phyloP scores from a whole-genome alignment of 2,113 vertebrate species.

The Nycticebus coucang region DNA sequence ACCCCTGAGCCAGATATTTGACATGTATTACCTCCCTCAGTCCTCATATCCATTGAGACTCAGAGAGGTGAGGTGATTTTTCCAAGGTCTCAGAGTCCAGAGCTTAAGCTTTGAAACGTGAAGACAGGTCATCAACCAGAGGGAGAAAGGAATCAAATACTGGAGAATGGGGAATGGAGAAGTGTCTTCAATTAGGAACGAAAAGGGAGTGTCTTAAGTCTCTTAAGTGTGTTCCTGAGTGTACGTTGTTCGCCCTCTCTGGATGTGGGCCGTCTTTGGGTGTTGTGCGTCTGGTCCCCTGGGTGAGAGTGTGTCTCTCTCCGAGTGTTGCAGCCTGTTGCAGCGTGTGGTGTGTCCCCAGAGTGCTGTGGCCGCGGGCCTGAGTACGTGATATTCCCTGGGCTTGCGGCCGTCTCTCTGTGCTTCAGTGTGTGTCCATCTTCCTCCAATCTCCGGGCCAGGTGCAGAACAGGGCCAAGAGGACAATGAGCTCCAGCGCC shows the following conservation, averaged over 20 bases:
- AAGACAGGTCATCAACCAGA: not conserved
- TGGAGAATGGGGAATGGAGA: not conserved
- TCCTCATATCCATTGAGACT: not conserved
- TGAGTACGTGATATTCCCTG: not conserved
- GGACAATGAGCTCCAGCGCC: slow-evolving; percentile 46
- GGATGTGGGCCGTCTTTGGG: not conserved
- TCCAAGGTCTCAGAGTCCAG: slow-evolving; percentile 47
- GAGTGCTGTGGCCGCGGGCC: not conserved
- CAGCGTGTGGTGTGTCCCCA: not conserved
- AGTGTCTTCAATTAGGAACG: not conserved
- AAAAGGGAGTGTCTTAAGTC: not conserved
- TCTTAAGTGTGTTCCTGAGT: not conserved
- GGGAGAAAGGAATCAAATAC: not conserved
- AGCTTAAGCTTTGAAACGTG: not conserved
- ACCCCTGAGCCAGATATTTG: not conserved
- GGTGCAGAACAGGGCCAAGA: slow-evolving; percentile 37
- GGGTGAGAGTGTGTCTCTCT: not conserved
- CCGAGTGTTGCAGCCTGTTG: not conserved
- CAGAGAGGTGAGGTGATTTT: not conserved
- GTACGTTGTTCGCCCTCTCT: not conserved
- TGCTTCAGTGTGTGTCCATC: not conserved
- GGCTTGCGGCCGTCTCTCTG: not conserved
- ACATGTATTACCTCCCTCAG: not conserved
- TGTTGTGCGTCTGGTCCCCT: not conserved
- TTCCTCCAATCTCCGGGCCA: slow-evolving; percentile 27